phyloP scores from a whole-genome alignment of 2,113 vertebrate genomes.

The Gnathonemus longibarbis region DNA sequence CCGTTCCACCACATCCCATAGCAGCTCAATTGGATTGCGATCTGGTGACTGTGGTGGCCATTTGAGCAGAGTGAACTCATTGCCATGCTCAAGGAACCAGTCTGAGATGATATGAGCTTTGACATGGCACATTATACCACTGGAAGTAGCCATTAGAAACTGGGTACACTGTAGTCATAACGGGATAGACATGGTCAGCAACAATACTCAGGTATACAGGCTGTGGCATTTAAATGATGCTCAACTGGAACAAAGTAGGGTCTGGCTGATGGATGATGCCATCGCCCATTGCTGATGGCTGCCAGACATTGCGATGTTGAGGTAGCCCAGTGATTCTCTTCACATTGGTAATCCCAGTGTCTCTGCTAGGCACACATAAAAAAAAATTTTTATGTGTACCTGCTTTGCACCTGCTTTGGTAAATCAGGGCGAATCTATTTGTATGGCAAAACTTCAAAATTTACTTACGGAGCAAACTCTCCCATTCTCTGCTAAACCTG shows the following conservation, averaged over 20 bases:
- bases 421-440: neutral
- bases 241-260: neutral
- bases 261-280: neutral
- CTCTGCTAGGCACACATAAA: neutral
- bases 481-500: neutral
- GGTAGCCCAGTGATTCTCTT: neutral
- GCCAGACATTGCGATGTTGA: neutral
- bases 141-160: neutral
- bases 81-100: neutral
- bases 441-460: neutral
- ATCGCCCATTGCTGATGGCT: neutral
- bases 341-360: neutral
- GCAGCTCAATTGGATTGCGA: too few species aligned
- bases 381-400: neutral
- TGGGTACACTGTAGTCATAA: neutral
- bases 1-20: neutral
- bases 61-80: neutral
- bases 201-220: neutral
- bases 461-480: neutral
- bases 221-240: neutral
- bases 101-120: neutral
- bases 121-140: neutral
- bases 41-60: neutral
- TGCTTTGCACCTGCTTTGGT: neutral
- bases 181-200: neutral